Evolutionary conservation across 2,888 invertebrate species (phyloP).

Genomic region (Norana najaformis): DNA sequence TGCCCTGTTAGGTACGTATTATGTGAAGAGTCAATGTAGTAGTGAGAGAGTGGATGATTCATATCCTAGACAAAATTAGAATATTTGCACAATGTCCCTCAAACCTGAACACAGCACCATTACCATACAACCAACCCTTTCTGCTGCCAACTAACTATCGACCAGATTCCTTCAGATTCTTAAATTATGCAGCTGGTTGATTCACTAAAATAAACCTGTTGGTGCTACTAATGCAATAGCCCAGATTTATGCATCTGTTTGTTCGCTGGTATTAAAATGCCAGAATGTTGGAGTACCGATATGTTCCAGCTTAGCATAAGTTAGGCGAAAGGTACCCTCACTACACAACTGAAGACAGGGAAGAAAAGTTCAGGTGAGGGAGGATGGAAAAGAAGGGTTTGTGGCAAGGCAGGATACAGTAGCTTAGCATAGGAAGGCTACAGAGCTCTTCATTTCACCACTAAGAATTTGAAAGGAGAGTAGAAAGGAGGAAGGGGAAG

Average conservation of each 20-base stretch:
- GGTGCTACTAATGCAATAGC: neutral
- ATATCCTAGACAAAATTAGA: slow-evolving; percentile 67
- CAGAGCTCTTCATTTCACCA: no score
- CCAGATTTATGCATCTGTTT: no score
- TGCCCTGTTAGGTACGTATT: slow-evolving; percentile 94
- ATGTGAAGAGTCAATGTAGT: slow-evolving; percentile 92
- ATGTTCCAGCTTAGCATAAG: no score
- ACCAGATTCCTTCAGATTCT: neutral
- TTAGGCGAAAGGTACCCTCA: neutral
- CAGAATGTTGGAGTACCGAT: neutral
- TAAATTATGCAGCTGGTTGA: neutral
- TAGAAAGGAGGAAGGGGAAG: neutral
- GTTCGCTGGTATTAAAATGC: neutral
- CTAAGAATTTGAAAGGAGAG: neutral
- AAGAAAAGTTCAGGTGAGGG: neutral
- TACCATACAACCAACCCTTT: neutral
- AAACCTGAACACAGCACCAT: neutral
- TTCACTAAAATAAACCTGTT: neutral
- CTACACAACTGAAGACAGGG: neutral
- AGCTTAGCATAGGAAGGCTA: neutral
- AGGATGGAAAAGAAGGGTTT: neutral
- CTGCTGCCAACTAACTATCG: neutral
- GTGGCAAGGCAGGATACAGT: neutral
- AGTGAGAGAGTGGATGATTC: slow-evolving; percentile 86
- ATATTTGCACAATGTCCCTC: neutral